phyloP scores from a whole-genome alignment of 2,888 invertebrate genomes.

The Molanna angustata region DNA sequence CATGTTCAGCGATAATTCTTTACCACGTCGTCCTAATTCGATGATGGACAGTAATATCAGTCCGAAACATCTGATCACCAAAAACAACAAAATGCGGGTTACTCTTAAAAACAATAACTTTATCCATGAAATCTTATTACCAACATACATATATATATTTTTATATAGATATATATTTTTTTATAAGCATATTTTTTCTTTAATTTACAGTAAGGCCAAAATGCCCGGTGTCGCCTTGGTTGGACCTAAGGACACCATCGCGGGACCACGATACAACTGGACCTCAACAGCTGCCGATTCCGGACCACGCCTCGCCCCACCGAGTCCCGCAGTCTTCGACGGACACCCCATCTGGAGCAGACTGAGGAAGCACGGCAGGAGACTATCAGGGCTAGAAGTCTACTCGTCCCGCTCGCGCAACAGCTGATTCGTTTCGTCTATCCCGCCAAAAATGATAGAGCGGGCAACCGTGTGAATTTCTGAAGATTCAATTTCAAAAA shows the following conservation, averaged over 20 bases:
- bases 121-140: no score
- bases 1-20: no score
- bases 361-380: neutral
- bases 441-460: neutral
- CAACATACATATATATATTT: no score
- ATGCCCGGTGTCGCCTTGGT: constrained; percentile 39
- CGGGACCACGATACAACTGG: constrained; percentile 11
- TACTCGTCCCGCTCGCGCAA: neutral
- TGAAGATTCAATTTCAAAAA: neutral
- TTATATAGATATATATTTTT: no score
- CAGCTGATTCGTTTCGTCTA: neutral
- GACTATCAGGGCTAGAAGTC: no score
- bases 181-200: neutral
- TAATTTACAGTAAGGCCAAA: constrained; percentile 26
- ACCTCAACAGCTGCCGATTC: constrained; percentile 1
- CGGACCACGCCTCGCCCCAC: neutral
- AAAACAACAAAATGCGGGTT: no score
- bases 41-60: no score
- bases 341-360: neutral
- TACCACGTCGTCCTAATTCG: no score
- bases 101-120: no score
- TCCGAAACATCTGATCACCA: no score
- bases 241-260: constrained; percentile 38
- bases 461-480: neutral
- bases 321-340: neutral